Percentiles rank a stretch among this genome's conserved stretches.
These are phyloP conservation scores for Automeris io DNA, from an alignment of 2,888 invertebrate species.

Conservation along the genomic window DNA sequence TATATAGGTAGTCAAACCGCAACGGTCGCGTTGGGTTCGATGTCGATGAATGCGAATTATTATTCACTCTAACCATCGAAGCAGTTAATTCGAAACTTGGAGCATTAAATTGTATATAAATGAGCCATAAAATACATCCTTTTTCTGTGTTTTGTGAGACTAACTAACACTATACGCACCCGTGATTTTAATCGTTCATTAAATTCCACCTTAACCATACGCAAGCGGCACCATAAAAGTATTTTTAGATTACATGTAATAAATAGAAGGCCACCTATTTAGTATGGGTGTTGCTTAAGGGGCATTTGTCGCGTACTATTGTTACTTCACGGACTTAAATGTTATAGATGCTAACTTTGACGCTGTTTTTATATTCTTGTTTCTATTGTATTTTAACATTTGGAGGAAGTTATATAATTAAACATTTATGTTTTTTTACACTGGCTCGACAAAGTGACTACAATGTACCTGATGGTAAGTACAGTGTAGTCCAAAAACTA, in stretches of 20 bases:
- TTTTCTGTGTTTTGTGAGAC: conserved; percentile 5
- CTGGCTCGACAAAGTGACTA: too few relatives aligned
- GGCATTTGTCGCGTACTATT: not conserved
- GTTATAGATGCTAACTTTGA: too few relatives aligned
- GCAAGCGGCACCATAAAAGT: conserved; percentile 7
- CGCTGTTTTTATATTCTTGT: too few relatives aligned
- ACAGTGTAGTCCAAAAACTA: too few relatives aligned
- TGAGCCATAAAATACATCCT: conserved; percentile 6
- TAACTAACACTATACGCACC: conserved; percentile 22
- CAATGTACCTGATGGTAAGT: too few relatives aligned
- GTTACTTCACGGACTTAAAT: not conserved
- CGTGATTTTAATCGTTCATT: conserved; percentile 11
- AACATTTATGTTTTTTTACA: too few relatives aligned
- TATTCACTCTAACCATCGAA: not conserved
- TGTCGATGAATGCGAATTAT: conserved; percentile 1
- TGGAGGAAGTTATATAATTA: too few relatives aligned
- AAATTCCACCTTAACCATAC: conserved; percentile 9
- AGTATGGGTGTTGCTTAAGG: not conserved
- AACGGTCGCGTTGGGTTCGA: not conserved
- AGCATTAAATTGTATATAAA: conserved; percentile 6
- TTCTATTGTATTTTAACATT: too few relatives aligned
- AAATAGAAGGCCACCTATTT: conserved; percentile 9
- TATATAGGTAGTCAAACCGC: not conserved
- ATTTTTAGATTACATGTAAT: conserved; percentile 5
- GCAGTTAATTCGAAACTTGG: conserved; percentile 5